These are phyloP conservation scores for Nebria salina DNA, from an alignment of 2,888 invertebrate genomes.

Conservation along the genomic window DNA sequence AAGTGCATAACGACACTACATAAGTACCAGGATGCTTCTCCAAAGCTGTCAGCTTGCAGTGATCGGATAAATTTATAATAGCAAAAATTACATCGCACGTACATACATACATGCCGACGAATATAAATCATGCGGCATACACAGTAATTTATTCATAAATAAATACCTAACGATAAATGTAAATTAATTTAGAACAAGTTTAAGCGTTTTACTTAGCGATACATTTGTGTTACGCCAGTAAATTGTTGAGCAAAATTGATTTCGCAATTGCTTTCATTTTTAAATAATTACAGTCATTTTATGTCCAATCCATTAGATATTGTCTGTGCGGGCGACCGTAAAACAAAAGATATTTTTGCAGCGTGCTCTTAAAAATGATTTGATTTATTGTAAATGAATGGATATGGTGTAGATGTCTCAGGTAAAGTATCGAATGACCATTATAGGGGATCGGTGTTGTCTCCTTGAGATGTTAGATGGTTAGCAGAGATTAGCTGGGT, in stretches of 20 bases:
- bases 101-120: not conserved
- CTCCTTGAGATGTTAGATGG: slow-evolving; percentile 22
- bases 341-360: not conserved
- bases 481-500: slow-evolving; percentile 14
- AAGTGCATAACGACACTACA: not conserved
- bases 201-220: no score
- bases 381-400: slow-evolving; percentile 6
- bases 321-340: not conserved
- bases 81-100: not conserved
- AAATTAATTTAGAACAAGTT: no score
- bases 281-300: no score
- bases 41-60: not conserved
- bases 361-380: not conserved
- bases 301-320: no score
- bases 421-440: not conserved
- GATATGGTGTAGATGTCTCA: not conserved
- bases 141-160: slow-evolving; percentile 11
- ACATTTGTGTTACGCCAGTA: no score
- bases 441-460: not conserved
- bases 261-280: no score
- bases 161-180: not conserved
- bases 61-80: not conserved
- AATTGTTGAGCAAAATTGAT: no score
- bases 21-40: not conserved
- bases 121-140: not conserved